Conservation (phyloP, 1,140 invertebrate genomes). For the Catajapyx aquilonaris region DNA sequence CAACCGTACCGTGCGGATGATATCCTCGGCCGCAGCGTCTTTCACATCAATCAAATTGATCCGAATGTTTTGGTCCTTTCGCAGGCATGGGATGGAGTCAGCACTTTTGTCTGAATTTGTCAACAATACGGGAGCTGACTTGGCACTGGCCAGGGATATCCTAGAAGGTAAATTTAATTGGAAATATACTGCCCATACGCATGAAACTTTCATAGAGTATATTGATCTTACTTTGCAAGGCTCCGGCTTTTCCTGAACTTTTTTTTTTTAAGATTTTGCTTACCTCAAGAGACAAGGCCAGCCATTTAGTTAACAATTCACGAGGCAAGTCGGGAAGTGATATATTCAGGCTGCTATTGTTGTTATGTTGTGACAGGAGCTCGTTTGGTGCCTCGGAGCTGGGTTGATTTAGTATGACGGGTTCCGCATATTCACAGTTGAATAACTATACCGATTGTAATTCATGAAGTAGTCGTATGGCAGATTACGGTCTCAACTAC, state of each 20-base stretch:
- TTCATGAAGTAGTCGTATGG: background rate
- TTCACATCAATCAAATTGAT: no score
- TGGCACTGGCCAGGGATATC: constrained; percentile 16
- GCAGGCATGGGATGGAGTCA: constrained; percentile 14
- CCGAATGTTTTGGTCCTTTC: background rate
- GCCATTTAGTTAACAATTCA: constrained; percentile 1
- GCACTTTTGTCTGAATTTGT: constrained; percentile 18
- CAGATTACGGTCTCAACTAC: background rate
- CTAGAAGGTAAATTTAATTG: constrained; percentile 16
- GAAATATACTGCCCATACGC: no score
- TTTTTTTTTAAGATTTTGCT: constrained; percentile 7
- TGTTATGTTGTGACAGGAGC: no score
- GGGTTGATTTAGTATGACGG: background rate
- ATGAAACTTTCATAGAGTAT: no score
- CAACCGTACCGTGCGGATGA: no score
- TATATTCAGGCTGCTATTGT: constrained; percentile 1
- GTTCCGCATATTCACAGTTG: background rate
- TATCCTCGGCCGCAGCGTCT: no score
- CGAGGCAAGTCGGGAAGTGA: background rate
- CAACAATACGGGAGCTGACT: constrained; percentile 16
- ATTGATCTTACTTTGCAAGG: no score
- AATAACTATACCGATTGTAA: background rate
- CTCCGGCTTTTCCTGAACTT: constrained; percentile 2
- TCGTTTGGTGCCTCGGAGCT: no score
- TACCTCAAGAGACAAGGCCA: constrained; percentile 3